Percentiles rank a stretch among this genome's conserved stretches.
These are phyloP conservation scores for Stercorarius parasiticus DNA, from an alignment of 2,113 vertebrate genomes.

Conservation along the genomic window DNA sequence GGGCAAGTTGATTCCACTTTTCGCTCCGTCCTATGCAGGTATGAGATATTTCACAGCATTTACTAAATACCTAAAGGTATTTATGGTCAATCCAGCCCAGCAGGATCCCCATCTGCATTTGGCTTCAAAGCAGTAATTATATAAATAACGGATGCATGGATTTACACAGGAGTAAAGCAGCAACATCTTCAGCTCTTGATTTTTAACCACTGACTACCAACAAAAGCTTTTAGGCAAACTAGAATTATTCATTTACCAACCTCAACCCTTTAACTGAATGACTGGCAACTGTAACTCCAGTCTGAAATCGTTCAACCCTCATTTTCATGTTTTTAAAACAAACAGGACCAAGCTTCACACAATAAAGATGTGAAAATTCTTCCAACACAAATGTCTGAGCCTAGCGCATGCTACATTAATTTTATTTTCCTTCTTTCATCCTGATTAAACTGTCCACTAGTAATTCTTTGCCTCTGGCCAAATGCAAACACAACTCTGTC, in stretches of 20 bases:
- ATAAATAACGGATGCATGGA: neutral
- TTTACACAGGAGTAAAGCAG: neutral
- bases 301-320: neutral
- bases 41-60: neutral
- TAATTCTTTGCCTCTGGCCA: conserved; percentile 66
- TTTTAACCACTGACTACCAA: conserved; percentile 16
- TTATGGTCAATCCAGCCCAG: neutral
- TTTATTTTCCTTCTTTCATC: conserved; percentile 68
- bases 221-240: neutral
- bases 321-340: conserved; percentile 46
- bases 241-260: conserved; percentile 12
- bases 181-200: neutral
- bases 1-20: neutral
- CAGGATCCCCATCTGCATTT: neutral
- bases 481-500: conserved; percentile 50
- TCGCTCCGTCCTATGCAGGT: neutral
- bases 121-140: conserved; percentile 18
- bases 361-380: conserved; percentile 51
- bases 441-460: conserved; percentile 72
- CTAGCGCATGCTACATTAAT: conserved; percentile 60
- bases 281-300: neutral
- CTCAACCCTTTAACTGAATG: conserved; percentile 15
- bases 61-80: neutral
- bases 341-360: neutral
- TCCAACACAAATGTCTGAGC: conserved; percentile 32